phyloP scores from a whole-genome alignment of 1,140 invertebrate species.

The Drosophila melanogaster region DNA sequence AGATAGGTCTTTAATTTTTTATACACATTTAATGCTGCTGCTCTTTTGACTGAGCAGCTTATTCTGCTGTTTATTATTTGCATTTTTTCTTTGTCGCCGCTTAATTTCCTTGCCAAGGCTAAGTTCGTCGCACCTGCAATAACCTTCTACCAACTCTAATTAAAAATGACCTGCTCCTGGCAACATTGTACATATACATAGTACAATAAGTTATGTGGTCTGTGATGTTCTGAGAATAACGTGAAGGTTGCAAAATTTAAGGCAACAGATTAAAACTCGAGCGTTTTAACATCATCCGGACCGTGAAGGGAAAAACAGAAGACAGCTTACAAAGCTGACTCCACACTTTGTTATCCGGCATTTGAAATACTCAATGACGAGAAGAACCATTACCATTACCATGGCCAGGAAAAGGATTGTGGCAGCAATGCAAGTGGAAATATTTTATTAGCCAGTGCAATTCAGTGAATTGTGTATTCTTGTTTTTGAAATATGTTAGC shows the following conservation, averaged over 20 bases:
- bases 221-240: too few relatives aligned
- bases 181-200: not conserved
- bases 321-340: constrained; percentile 10
- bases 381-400: not conserved
- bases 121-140: constrained; percentile 31
- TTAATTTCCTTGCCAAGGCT: constrained; percentile 23
- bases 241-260: constrained; percentile 1
- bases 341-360: constrained; percentile 22
- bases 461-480: not conserved
- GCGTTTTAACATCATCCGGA: not conserved
- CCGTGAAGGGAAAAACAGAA: not conserved
- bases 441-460: constrained; percentile 3
- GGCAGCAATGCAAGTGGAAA: not conserved
- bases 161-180: constrained; percentile 14
- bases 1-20: not conserved
- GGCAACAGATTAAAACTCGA: constrained; percentile 2
- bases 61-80: constrained; percentile 26
- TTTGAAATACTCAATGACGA: constrained; percentile 21
- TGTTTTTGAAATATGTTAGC: too few relatives aligned
- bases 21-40: not conserved
- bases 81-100: constrained; percentile 11
- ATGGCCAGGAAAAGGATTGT: constrained; percentile 9
- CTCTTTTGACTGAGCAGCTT: not conserved
- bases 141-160: constrained; percentile 30
- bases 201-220: not conserved